Evolutionary conservation across 2,888 invertebrate species (phyloP), one percentile per base, ranked within the genome.

Genomic region (Stictocephala bisonia): DNA sequence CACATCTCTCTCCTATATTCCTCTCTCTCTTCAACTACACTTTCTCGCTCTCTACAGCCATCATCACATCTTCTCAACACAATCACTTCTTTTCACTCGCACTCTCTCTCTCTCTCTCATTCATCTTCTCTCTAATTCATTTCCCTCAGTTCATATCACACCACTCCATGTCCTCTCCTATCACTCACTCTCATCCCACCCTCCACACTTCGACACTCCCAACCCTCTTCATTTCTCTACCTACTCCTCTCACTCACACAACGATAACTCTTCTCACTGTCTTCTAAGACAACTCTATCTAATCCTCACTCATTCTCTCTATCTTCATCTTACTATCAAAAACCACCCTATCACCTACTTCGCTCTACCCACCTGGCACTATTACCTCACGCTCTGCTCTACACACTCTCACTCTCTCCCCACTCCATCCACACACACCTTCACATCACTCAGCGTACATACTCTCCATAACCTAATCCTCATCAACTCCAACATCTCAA

Each of bases 1-100:
- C 50, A 58, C 41, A 31, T 20, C 50, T 48, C 72, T 29, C n/a
- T 24, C 26, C 18, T 51, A 20, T 51, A 22, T 13, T 53, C 67
- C 11, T 29, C 53, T 27, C 67, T 68, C 24, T 35, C 26, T 31
- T 53, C 68, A 22, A 20, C 22, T 26, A 29, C 68, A 51, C 29
- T 27, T 24, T 31, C 67, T 72, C 53, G 26, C 29, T 13, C 20
- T 31, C 48, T 26, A 22, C 66, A 7, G 22, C 4, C 2, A 22
- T 13, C 2, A 1, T 22, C n/a, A 13, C 13, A 9, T 4, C 13
- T 3, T 40, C 7, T 22, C 40, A 20, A 3, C 20, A 24, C 22
- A 7, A 11, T n/a, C n/a, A 4, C 1, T 20, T 31, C 48, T 31
- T 11, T 31, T 20, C 18, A 11, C 27, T 24, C 15, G 26, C 35